Percentiles rank a stretch among this genome's conserved stretches.
phyloP scores from a whole-genome alignment of 2,113 vertebrate genomes.

The Urocynchramus pylzowi region DNA sequence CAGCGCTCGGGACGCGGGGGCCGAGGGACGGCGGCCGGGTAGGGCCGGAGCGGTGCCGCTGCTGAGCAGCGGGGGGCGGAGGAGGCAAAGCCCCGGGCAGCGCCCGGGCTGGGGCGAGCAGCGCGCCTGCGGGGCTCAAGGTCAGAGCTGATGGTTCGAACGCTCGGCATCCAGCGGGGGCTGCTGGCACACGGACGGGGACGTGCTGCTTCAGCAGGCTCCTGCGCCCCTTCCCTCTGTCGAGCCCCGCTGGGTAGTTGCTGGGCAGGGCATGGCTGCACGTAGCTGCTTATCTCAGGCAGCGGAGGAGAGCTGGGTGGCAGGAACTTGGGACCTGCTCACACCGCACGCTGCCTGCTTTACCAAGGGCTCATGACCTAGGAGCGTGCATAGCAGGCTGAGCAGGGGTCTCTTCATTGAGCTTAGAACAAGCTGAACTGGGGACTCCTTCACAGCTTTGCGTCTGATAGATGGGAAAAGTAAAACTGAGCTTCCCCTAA shows the following conservation, averaged over 20 bases:
- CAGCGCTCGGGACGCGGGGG: not conserved
- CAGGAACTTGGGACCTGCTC: not conserved
- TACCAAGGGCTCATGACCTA: accelerated
- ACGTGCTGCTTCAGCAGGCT: not conserved
- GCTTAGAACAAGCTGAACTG: not conserved
- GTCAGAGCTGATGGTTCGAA: not conserved
- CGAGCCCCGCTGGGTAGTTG: not conserved
- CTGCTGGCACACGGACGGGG: not conserved
- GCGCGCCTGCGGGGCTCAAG: not conserved
- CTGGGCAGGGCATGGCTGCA: not conserved
- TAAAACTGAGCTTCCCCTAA: not conserved
- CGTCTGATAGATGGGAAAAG: not conserved
- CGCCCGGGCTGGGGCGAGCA: not conserved
- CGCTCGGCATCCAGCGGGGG: not conserved
- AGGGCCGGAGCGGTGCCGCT: not conserved
- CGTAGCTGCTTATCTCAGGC: not conserved
- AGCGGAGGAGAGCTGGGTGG: not conserved
- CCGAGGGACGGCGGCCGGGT: not conserved
- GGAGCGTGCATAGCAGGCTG: not conserved
- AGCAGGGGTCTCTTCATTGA: not conserved
- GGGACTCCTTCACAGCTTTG: not conserved
- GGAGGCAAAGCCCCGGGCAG: not conserved
- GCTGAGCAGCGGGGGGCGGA: not conserved
- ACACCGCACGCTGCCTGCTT: no score
- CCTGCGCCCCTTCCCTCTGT: no score